Base-by-base conservation (phyloP, 2,888 invertebrate species). In the Tachystola acroxantha region DNA sequence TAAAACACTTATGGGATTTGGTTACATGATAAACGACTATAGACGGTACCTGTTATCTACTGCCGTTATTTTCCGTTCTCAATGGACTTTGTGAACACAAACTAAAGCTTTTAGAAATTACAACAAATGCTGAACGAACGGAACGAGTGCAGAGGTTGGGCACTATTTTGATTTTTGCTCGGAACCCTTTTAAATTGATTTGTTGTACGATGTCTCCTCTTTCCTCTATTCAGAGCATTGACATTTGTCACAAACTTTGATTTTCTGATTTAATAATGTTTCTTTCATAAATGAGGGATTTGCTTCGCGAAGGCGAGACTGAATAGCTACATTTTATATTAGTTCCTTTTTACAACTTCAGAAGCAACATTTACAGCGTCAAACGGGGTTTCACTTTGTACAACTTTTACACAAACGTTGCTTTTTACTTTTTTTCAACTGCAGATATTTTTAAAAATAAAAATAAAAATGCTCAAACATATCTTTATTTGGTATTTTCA, bases 41-140 rank as follows among this genome's bases (percentile, higher is more conserved):
- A 36, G 20, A 24, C 10, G n/a, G 10, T 19, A 10, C 10, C 2
- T 26, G 36, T 19, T 25, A 36, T 36, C 31, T 11, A 14, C 10
- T 29, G 7, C 19, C 6, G 19, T 19, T 19, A 10, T 16, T 31
- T 31, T 10, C 10, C 22, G 13, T 36, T 39, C 66, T 40, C 57
- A 22, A 4, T 62, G 58, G 62, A 61, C 43, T 53, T 69, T 62
- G 60, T 55, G 69, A 56, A 61, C 53, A 57, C 60, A 57, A 60
- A 67, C 64, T 63, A 54, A 58, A 55, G 54, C 62, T 63, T 62
- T 64, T 62, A 64, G 48, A 53, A 48, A 57, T 57, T 53, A 55
- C 57, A 50, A 53, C 58, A 59, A 66, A 64, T 46, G 56, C 40
- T 46, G 47, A 32, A 51, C 47, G 55, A 50, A 49, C 53, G 46